Evolutionary conservation across 37 sponge, comb jelly and placozoan species (phyloP).

Genomic region (Chondrosia reniformis): DNA sequence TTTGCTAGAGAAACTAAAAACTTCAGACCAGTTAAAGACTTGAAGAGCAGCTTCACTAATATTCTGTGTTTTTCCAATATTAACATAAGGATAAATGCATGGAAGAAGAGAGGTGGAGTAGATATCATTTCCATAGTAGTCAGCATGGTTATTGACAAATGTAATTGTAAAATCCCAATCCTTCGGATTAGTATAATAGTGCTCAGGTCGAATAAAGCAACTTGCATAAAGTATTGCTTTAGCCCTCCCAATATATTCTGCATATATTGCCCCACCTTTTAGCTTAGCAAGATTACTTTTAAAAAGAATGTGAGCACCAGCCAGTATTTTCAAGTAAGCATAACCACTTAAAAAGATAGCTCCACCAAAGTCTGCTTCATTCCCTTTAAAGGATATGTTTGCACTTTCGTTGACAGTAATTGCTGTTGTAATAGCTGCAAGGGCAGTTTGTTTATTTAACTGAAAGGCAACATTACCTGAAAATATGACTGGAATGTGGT

Average conservation of each 20-base stretch:
- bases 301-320: slow-evolving; percentile 12
- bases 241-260: slow-evolving; percentile 26
- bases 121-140: slow-evolving; percentile 20
- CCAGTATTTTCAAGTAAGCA: slow-evolving; percentile 21
- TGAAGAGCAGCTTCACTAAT: no score
- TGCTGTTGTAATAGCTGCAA: slow-evolving; percentile 30
- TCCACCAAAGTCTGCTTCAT: slow-evolving; percentile 39
- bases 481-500: slow-evolving; percentile 31
- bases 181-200: background rate
- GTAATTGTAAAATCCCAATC: slow-evolving; percentile 36
- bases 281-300: slow-evolving; percentile 9
- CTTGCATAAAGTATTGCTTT: slow-evolving; percentile 11
- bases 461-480: background rate
- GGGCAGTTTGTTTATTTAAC: slow-evolving; percentile 38
- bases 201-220: slow-evolving; percentile 51
- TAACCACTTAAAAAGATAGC: slow-evolving; percentile 36
- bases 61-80: background rate
- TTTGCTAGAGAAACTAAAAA: no score
- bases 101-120: slow-evolving; percentile 36
- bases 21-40: no score
- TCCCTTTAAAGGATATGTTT: background rate
- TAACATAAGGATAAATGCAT: slow-evolving; percentile 14
- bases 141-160: slow-evolving; percentile 36
- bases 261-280: slow-evolving; percentile 57
- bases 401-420: slow-evolving; percentile 16